These are phyloP conservation scores for Drosophila tristis DNA, from an alignment of 1,140 invertebrate genomes.

Conservation along the genomic window DNA sequence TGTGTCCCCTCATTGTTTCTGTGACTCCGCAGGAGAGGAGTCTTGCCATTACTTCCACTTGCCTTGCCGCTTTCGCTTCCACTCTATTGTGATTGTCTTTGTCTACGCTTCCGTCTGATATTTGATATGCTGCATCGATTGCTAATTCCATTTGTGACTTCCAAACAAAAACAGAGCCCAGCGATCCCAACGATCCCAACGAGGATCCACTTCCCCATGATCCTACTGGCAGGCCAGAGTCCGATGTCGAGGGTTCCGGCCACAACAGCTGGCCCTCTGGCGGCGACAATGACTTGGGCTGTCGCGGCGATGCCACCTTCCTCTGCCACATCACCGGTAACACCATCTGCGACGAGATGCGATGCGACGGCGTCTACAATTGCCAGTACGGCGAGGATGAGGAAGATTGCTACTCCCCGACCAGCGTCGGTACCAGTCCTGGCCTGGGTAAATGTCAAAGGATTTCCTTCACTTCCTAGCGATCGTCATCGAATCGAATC, in stretches of 20 bases:
- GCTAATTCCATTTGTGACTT: constrained; percentile 36
- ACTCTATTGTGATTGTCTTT: neutral
- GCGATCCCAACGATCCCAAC: neutral
- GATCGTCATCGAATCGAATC: constrained; percentile 1
- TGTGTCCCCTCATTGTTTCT: too few relatives aligned
- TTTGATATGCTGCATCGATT: constrained; percentile 12
- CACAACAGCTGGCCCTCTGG: neutral
- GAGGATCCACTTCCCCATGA: neutral
- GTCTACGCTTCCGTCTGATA: constrained; percentile 3
- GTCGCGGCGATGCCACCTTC: constrained; percentile 86
- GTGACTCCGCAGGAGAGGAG: too few relatives aligned
- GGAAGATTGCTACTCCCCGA: constrained; percentile 18
- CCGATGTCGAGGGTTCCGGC: constrained; percentile 63
- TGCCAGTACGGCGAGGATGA: constrained; percentile 67
- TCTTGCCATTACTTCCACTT: too few relatives aligned
- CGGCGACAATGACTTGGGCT: constrained; percentile 47
- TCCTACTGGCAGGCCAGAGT: neutral
- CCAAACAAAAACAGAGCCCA: constrained; percentile 1
- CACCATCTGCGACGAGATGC: constrained; percentile 85
- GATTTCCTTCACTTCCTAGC: neutral
- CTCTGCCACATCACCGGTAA: constrained; percentile 80
- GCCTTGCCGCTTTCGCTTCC: too few relatives aligned
- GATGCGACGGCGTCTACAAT: constrained; percentile 86
- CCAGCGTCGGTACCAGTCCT: neutral
- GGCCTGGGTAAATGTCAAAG: constrained; percentile 47